These are phyloP conservation scores for Erannis defoliaria DNA, from an alignment of 2,888 invertebrate genomes.

Conservation along the genomic window DNA sequence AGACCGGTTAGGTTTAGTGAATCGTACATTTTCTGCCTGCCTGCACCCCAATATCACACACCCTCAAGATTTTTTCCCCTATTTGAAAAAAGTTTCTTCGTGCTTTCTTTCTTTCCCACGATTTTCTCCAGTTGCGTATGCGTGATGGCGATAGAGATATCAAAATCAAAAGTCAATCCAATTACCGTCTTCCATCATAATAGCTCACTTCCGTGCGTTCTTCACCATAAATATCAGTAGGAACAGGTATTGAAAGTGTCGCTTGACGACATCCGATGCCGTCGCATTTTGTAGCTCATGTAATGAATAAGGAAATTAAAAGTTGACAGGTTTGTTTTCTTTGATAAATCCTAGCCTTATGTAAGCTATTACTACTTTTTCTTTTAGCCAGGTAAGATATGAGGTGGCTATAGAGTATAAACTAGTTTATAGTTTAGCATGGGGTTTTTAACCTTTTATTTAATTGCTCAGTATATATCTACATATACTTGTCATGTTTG, in stretches of 20 bases:
- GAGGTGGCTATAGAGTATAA: not conserved
- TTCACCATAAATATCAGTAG: constrained; percentile 16
- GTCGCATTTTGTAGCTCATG: constrained; percentile 4
- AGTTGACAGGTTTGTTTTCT: constrained; percentile 8
- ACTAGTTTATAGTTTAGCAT: constrained; percentile 1
- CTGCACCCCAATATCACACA: too few relatives aligned
- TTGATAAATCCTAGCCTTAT: constrained; percentile 1
- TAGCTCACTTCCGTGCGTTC: constrained; percentile 18
- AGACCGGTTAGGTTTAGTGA: too few relatives aligned
- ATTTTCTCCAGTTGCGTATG: too few relatives aligned
- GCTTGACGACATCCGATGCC: constrained; percentile 12
- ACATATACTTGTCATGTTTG: too few relatives aligned
- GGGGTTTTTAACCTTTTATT: too few relatives aligned
- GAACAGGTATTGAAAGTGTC: constrained; percentile 23
- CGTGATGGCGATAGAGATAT: not conserved
- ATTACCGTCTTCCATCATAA: constrained; percentile 8
- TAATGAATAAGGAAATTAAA: constrained; percentile 15
- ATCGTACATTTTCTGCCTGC: too few relatives aligned
- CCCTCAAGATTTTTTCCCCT: too few relatives aligned
- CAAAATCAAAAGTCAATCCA: not conserved
- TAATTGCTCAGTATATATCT: too few relatives aligned
- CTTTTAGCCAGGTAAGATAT: not conserved
- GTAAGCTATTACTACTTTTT: not conserved
- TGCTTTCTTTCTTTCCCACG: too few relatives aligned
- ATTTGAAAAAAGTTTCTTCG: too few relatives aligned